Base-by-base conservation (phyloP, 2,113 vertebrate genomes). In the Opisthocomus hoazin region DNA sequence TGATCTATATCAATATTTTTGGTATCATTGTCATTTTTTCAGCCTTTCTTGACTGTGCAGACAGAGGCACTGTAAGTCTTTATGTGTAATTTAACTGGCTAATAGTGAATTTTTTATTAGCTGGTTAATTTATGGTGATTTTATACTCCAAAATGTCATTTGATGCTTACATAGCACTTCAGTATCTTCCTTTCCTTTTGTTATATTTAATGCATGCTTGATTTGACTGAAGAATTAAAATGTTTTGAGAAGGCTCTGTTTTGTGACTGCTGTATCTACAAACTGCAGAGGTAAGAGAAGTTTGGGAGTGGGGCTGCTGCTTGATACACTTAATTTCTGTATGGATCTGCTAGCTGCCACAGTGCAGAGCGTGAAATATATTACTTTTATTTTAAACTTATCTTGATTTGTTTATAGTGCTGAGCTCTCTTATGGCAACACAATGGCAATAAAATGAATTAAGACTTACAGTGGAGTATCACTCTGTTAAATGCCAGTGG, bases 401-500 rank as follows among this genome's bases (percentile, higher is more conserved):
- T 2, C 41, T 93, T 54, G 5, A 34, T 88, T n/a, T 58, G 9
- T 90, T 86, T 48, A 18, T 80, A 74, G 30, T 63, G 45, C 37
- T 43, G 63, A 29, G 5, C 46, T 83, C 27, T 86, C 34, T 68
- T 84, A 89, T 0, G 17, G 37, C n/a, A 84, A 15, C 39, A 79
- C 65, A 82, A 56, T n/a, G 21, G 6, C 61, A 84, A 30, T 90
- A 81, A 92, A 95, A 89, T 45, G 53, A 36, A 56, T 92, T 78
- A 88, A 92, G n/a, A 34, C 16, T 93, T 90, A 58, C 18, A 66
- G 50, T 46, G 36, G 63, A 76, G 7, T 86, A 91, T 96, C 46
- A 48, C 60, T 87, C 29, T 88, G 21, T 95, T 94, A 92, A 95
- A 51, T 96, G 73, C 53, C 71, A 89, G 64, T 64, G 46, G 77